phyloP scores from a whole-genome alignment of 2,888 invertebrate species.

The Pandemis heparana region DNA sequence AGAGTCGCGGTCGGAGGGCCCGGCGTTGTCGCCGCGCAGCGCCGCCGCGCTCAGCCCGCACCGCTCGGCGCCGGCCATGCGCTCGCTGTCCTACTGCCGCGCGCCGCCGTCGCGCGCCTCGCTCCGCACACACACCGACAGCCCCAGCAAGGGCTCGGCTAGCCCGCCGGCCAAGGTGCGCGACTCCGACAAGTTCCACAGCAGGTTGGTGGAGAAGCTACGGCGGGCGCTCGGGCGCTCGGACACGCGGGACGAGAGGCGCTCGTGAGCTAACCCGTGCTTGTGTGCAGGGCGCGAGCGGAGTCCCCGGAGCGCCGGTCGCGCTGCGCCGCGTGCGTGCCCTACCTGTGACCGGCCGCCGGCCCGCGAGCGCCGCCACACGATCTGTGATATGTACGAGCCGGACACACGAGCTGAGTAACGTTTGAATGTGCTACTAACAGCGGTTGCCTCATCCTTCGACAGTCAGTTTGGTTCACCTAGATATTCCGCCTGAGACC shows the following conservation, averaged over 20 bases:
- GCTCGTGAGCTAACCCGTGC: conserved; percentile 84
- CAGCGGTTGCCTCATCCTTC: conserved; percentile 50
- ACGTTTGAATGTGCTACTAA: conserved; percentile 70
- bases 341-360: conserved; percentile 74
- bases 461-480: neutral
- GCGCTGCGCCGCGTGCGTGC: conserved; percentile 80
- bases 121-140: conserved; percentile 86
- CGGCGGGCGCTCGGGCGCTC: conserved; percentile 89
- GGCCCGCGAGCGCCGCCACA: conserved; percentile 55
- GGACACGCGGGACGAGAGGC: conserved; percentile 78
- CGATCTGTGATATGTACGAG: conserved; percentile 77
- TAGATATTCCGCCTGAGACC: conserved; percentile 4
- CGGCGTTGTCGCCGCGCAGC: conserved; percentile 88
- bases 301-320: conserved; percentile 75
- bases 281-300: conserved; percentile 82
- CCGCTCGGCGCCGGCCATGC: conserved; percentile 88
- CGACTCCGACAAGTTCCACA: conserved; percentile 91
- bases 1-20: conserved; percentile 91
- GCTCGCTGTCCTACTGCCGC: conserved; percentile 84
- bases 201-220: conserved; percentile 91
- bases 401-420: conserved; percentile 72
- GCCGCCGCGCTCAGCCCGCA: conserved; percentile 85
- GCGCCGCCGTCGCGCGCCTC: conserved; percentile 86
- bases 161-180: conserved; percentile 87
- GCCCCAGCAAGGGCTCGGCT: conserved; percentile 88